Evolutionary conservation across 1,140 invertebrate genomes (phyloP), one percentile per base, ranked within the genome.

Genomic region (Macrostomum lignano): DNA sequence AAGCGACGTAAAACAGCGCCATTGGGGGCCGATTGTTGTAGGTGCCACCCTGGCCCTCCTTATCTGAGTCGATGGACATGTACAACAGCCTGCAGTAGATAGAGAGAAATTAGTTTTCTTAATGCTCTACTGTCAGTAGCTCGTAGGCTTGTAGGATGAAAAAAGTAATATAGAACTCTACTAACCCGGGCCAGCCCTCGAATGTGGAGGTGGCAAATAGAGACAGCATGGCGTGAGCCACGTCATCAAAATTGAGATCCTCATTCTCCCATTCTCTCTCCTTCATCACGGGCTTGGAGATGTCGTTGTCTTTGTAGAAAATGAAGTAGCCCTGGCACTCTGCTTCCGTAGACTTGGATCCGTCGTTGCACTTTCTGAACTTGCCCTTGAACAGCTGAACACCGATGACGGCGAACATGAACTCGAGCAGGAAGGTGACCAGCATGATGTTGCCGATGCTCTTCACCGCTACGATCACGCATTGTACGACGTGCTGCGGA

Each of bases 321-420:
- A 63, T 72, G 86, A 17, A 78, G 67, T 42, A 17, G 13, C 55
- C 86, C 57, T 45, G 40, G 47, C 58, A 60, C 20, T 52, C 52
- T 19, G 37, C 42, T 37, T 48, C 41, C 14, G 46, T 51, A 17
- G 55, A 33, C 42, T 63, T 64, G 22, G 62, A 61, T 17, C 28
- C 31, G 46, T 64, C 62, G 36, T 44, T 51, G 44, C 61, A 64
- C 7, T 34, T 44, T 38, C 48, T 55, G 44, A 64, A 64, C 32
- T 53, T 56, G 25, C 61, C 61, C 47, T 96, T 94, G 67, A 94
- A 96, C 51, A 98, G 73, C 66, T 98, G 88, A 49, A 98, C 88
- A 67, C 91, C 88, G 66, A 98, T 96, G 52, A 94, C 86, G 52
- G 88, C 84, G 65, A 96, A 98, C 82, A 96, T 94, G 70, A 98